phyloP scores from a whole-genome alignment of 2,888 invertebrate genomes.

The Ormia ochracea region DNA sequence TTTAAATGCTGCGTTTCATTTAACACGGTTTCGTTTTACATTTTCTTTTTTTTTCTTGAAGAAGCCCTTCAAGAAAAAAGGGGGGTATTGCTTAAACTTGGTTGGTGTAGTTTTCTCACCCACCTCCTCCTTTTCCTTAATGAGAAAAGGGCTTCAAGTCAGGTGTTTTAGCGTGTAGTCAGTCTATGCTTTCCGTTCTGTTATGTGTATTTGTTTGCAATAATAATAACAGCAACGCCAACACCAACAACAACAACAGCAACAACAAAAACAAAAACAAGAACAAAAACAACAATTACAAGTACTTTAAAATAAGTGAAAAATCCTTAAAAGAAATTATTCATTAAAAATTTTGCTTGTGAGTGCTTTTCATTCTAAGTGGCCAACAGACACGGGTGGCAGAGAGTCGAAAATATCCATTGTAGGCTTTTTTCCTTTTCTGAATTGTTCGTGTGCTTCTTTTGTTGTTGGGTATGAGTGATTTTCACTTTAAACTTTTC shows the following conservation, averaged over 20 bases:
- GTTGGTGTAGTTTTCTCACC: background rate
- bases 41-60: conserved; percentile 33
- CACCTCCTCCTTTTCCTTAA: conserved; percentile 4
- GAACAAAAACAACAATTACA: background rate
- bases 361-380: conserved; percentile 19
- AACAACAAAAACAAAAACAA: too few species aligned
- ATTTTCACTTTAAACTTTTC: conserved; percentile 55
- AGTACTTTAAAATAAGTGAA: conserved; percentile 29
- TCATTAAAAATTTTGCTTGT: conserved; percentile 58
- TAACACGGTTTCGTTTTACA: conserved; percentile 60
- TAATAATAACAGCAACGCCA: too few species aligned
- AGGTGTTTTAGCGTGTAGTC: conserved; percentile 58
- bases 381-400: background rate
- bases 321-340: conserved; percentile 56
- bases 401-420: conserved; percentile 58
- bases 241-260: background rate
- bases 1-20: conserved; percentile 48
- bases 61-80: conserved; percentile 60
- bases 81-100: conserved; percentile 14
- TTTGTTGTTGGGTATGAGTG: conserved; percentile 29
- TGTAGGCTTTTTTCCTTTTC: conserved; percentile 41
- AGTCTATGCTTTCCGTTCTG: conserved; percentile 2
- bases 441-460: conserved; percentile 11
- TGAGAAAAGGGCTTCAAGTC: conserved; percentile 60
- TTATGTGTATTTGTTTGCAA: background rate